Evolutionary conservation across 2,888 invertebrate genomes (phyloP).

Genomic region (Synanthedon tipuliformis): DNA sequence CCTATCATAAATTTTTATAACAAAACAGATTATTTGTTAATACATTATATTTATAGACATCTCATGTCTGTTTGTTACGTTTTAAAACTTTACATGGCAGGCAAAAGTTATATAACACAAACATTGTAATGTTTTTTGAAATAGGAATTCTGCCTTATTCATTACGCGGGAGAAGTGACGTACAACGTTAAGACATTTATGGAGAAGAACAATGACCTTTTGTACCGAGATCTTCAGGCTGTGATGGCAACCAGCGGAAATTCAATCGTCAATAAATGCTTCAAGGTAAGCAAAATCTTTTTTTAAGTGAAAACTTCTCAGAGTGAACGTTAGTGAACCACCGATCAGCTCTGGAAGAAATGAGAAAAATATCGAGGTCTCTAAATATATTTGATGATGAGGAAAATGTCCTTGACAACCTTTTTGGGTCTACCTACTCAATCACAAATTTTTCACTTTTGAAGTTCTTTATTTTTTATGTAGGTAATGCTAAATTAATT

Average conservation of each 20-base stretch:
- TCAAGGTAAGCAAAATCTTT: conserved; percentile 30
- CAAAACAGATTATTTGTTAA: no score
- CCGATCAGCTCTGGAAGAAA: no score
- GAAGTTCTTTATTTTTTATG: neutral
- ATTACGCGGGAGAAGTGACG: conserved; percentile 94
- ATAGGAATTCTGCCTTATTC: conserved; percentile 88
- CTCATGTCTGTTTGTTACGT: no score
- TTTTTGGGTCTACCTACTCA: no score
- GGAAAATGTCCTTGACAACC: no score
- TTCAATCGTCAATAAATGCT: conserved; percentile 48
- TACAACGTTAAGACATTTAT: conserved; percentile 89
- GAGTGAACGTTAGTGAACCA: no score
- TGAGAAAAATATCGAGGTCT: no score
- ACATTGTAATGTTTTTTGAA: neutral
- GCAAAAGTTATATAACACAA: neutral
- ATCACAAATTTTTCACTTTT: no score
- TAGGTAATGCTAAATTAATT: neutral
- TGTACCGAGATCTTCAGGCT: conserved; percentile 89
- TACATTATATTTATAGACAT: no score
- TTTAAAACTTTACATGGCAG: neutral
- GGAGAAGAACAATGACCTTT: conserved; percentile 93
- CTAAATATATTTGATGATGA: no score
- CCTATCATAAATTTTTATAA: no score
- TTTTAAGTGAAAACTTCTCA: no score
- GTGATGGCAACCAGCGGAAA: conserved; percentile 77